These are phyloP conservation scores for Cossypha caffra DNA, from an alignment of 2,797 vertebrate species.

Conservation along the genomic window DNA sequence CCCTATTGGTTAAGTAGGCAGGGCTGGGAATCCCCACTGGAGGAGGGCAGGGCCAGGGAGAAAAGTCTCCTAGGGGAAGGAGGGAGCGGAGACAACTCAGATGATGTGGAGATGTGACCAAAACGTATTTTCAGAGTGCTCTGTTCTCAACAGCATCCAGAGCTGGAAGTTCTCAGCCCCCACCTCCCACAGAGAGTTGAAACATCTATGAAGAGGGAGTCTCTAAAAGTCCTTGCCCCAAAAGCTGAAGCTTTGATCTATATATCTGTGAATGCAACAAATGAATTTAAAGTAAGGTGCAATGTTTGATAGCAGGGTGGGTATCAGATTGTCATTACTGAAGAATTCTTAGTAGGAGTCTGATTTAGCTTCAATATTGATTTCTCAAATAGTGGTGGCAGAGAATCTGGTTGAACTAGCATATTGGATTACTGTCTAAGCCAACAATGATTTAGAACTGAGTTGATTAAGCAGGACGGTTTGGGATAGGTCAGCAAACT, in stretches of 20 bases:
- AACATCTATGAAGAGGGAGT: not conserved
- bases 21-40: not conserved
- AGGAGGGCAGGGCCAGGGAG: not conserved
- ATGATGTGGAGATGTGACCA: fast-evolving
- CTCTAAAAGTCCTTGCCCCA: not conserved
- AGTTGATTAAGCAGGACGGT: not conserved
- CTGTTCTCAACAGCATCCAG: not conserved
- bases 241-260: not conserved
- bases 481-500: not conserved
- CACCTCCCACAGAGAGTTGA: not conserved
- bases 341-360: not conserved
- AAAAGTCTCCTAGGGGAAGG: not conserved
- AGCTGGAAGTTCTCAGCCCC: not conserved
- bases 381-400: not conserved
- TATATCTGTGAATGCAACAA: not conserved
- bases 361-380: not conserved
- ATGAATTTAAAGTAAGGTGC: not conserved
- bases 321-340: not conserved
- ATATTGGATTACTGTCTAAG: not conserved
- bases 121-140: not conserved
- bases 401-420: not conserved
- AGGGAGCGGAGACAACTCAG: fast-evolving
- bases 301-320: not conserved
- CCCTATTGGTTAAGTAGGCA: not conserved
- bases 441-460: not conserved